Evolutionary conservation across 2,113 vertebrate species (phyloP), one percentile per base, ranked within the genome.

Genomic region (Dicaeum eximium): DNA sequence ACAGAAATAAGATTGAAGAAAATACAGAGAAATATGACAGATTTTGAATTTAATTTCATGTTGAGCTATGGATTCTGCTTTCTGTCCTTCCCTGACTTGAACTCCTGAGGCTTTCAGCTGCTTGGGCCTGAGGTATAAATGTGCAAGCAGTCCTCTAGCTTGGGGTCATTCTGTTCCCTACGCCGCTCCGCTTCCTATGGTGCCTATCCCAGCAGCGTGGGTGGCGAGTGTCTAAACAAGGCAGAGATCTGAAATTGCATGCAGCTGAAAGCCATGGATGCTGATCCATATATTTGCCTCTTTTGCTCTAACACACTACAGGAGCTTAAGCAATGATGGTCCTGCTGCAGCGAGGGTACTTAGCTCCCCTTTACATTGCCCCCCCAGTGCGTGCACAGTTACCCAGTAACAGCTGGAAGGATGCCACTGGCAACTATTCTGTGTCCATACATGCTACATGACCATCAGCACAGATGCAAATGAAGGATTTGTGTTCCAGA

Each of bases 401-500:
- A 67, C 47, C 53, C n/a, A 65, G n/a, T 25, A 60, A 72, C 65
- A 53, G 50, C 31, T 54, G 58, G 71, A 82, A 79, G 10, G 12
- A 53, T 65, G 50, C 38, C 84, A 79, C 54, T 47, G 38, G 58
- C 73, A 91, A 64, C 3, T 3, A 10, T 60, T 82, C 57, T 42
- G 30, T 77, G 37, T 58, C 78, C 51, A 33, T n/a, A 85, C 1
- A 4, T 9, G 42, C n/a, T 70, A 47, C 33, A 82, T 66, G 73
- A 75, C 70, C 58, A 77, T 88, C 71, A 72, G 16, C 12, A 64
- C 50, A 77, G 81, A 95, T 53, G 58, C 12, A 91, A 95, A 86
- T 91, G 61, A 83, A 71, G 40, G 73, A 91, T 85, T 91, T 91
- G 54, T 80, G 50, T 80, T 82, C 80, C 93, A 89, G 81, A 95